A percentile compares a stretch with the other conserved stretches of the same genome.
Conservation (phyloP, 2,113 vertebrate species). For the Ctenodactylus gundi region DNA sequence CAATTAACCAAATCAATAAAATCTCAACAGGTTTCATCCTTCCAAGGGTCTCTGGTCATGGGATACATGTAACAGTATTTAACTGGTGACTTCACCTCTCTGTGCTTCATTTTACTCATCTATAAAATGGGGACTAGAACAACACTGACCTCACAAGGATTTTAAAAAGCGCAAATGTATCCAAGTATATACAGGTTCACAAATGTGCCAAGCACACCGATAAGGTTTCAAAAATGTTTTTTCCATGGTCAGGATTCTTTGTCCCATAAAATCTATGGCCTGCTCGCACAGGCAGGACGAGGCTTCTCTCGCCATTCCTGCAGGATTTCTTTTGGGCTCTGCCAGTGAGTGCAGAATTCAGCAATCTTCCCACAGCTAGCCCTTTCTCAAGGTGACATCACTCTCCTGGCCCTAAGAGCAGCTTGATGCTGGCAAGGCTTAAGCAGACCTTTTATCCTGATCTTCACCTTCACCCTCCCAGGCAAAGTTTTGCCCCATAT, state of each 20-base stretch:
- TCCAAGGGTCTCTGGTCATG: not conserved
- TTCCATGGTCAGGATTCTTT: not conserved
- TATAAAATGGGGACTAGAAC: not conserved
- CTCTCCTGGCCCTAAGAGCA: not conserved
- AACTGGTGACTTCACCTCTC: not conserved
- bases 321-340: not conserved
- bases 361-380: not conserved
- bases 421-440: not conserved
- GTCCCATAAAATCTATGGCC: not conserved
- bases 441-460: not conserved
- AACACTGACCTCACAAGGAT: not conserved
- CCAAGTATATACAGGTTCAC: no score
- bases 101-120: not conserved
- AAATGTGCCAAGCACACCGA: not conserved
- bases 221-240: not conserved
- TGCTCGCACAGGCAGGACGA: not conserved
- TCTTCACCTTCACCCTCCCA: rapidly evolving
- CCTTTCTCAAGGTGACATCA: not conserved
- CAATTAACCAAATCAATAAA: not conserved
- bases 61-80: not conserved
- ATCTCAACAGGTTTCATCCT: not conserved
- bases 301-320: not conserved
- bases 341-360: not conserved
- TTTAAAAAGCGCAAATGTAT: not conserved
- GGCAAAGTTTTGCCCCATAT: not conserved